A percentile compares a stretch with the other conserved stretches of the same genome.
phyloP scores from a whole-genome alignment of 1,140 invertebrate genomes.

The Temnothorax nylanderi region DNA sequence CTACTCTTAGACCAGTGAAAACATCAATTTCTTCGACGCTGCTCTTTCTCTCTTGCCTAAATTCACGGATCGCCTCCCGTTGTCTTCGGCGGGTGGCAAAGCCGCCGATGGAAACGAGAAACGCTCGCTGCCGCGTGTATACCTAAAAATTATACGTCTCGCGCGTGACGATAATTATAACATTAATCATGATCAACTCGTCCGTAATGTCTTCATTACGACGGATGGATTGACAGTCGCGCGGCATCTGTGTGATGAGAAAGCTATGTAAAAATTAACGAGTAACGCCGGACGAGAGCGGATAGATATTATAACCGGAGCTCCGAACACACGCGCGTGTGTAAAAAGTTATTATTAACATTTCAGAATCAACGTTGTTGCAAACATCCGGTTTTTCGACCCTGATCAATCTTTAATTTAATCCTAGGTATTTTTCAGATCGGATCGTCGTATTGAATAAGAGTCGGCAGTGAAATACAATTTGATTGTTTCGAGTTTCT shows the following conservation, averaged over 20 bases:
- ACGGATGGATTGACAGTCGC: conserved; percentile 33
- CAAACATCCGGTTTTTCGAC: background rate
- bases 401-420: background rate
- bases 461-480: too few relatives aligned
- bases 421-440: background rate
- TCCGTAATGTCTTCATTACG: conserved; percentile 43
- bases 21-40: conserved; percentile 64
- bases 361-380: background rate
- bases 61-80: conserved; percentile 36
- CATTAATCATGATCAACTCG: conserved; percentile 42
- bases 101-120: background rate
- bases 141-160: conserved; percentile 49
- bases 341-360: conserved; percentile 4
- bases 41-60: conserved; percentile 12
- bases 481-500: background rate
- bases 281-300: background rate
- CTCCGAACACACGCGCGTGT: background rate
- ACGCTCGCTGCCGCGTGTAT: background rate
- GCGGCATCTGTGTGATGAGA: conserved; percentile 37
- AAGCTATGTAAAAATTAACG: conserved; percentile 30
- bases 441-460: background rate
- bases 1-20: conserved; percentile 14
- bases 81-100: conserved; percentile 25
- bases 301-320: conserved; percentile 14
- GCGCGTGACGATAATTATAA: conserved; percentile 47